Base-by-base conservation (phyloP, 2,113 vertebrate genomes). In the Accipiter virgatus region DNA sequence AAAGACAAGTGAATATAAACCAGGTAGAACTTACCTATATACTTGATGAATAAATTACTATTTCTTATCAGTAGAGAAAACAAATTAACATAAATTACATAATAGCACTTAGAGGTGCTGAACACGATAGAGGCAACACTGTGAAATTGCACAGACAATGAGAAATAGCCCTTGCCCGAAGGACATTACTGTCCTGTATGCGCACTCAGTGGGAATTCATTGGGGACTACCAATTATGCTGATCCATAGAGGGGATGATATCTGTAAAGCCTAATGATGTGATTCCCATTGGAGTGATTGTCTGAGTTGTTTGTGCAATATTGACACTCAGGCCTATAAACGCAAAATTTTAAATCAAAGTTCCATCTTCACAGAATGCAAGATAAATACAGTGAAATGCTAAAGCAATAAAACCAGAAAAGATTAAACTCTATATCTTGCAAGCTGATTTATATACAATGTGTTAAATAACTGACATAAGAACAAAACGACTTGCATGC, bases 391-490 rank as follows among this genome's bases (percentile, higher is more conserved):
- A 90, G 40, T 55, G 80, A 94, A 97, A 97, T 65, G 38, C 50
- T 78, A 93, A 94, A 88, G 70, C 80, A 94, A 87, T 95, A 96
- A 95, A 84, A 20, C 42, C 36, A 56, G 53, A 59, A 92, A 80
- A 90, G 59, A 97, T 94, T 95, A 95, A 95, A 74, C 43, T 93
- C 70, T 88, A 4, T 95, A 73, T 94, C 91, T 91, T 86, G 45
- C 50, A 65, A 88, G 42, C 43, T 92, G 91, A 86, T 97, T 94
- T 93, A 95, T 93, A 70, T 32, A 85, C 5, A 75, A 17, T 34
- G 40, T 85, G 66, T 63, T 97, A 95, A 96, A 87, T 85, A 97
- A 94, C 82, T 77, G 91, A 89, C 92, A 85, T 38, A 93, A 96
- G 80, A 96, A 92, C 48, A 88, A 93, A 95, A 90, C 0, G 1